A percentile compares a stretch with the other conserved stretches of the same genome.
Evolutionary conservation across 2,113 vertebrate genomes (phyloP).

Genomic region (Vulpes vulpes): DNA sequence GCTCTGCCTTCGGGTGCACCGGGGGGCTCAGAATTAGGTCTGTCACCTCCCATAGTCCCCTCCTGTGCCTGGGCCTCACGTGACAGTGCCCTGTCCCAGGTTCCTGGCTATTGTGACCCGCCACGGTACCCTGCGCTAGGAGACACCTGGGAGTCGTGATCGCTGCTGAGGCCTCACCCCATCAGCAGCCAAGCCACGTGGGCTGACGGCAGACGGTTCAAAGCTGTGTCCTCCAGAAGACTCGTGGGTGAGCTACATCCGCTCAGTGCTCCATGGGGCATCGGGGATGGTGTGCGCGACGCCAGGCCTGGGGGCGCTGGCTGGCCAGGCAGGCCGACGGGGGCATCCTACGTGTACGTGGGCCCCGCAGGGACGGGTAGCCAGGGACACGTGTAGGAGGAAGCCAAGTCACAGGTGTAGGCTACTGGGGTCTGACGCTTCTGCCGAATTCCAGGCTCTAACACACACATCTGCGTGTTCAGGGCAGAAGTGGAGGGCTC

Average conservation of each 20-base stretch:
- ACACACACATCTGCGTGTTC: not conserved
- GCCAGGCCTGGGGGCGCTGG: not conserved
- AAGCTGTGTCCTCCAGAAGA: not conserved
- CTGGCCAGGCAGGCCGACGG: not conserved
- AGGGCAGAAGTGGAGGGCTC: not conserved
- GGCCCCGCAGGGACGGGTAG: not conserved
- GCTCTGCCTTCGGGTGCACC: not conserved
- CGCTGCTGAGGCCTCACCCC: not conserved
- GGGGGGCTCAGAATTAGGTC: not conserved
- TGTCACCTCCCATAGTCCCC: not conserved
- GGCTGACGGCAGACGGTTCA: not conserved
- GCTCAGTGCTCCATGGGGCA: not conserved
- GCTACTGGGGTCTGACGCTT: not conserved
- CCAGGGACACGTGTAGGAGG: not conserved
- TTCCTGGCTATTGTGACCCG: not conserved
- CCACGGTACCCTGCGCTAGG: not conserved
- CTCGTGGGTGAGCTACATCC: not conserved
- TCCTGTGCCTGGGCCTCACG: not conserved
- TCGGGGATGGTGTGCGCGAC: not conserved
- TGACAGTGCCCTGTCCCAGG: not conserved
- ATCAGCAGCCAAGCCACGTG: not conserved
- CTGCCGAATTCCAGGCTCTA: not conserved
- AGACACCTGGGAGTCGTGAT: not conserved
- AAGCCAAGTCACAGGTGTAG: not conserved
- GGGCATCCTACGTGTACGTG: rapidly evolving